These are phyloP conservation scores for Eptatretus atami DNA, from an alignment of 2,797 vertebrate species.

Conservation along the genomic window DNA sequence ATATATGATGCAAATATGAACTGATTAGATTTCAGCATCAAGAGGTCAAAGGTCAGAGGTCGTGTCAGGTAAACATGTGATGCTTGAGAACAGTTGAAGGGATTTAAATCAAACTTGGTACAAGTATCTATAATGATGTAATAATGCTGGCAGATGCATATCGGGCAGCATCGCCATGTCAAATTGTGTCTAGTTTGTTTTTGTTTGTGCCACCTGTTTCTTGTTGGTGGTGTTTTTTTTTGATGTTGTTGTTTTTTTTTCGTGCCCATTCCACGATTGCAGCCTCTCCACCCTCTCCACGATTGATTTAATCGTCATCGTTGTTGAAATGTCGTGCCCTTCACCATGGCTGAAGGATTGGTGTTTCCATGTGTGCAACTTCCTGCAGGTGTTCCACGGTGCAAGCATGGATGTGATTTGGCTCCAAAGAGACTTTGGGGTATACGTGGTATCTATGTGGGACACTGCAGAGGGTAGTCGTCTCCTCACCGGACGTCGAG, in stretches of 20 bases:
- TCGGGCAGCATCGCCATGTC: no score
- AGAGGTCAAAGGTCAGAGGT: no score
- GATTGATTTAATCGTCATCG: background rate
- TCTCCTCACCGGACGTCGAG: slow-evolving; percentile 39
- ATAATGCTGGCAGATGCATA: no score
- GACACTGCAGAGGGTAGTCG: slow-evolving; percentile 79
- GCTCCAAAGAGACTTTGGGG: slow-evolving; percentile 73
- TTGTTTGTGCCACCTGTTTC: no score
- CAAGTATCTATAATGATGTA: no score
- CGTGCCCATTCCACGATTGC: background rate
- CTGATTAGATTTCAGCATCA: no score
- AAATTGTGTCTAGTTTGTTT: no score
- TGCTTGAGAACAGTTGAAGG: no score
- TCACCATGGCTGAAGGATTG: background rate
- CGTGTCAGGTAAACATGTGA: no score
- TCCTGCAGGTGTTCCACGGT: slow-evolving; percentile 52
- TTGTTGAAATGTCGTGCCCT: background rate
- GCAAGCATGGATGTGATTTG: slow-evolving; percentile 77
- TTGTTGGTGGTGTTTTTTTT: background rate
- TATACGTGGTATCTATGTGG: slow-evolving; percentile 75
- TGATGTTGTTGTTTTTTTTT: no score
- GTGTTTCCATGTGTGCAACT: background rate
- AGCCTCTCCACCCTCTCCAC: background rate
- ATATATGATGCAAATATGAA: no score
- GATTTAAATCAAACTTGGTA: no score